Base-by-base conservation (phyloP, 2,888 invertebrate species). In the Leistus spinibarbis region DNA sequence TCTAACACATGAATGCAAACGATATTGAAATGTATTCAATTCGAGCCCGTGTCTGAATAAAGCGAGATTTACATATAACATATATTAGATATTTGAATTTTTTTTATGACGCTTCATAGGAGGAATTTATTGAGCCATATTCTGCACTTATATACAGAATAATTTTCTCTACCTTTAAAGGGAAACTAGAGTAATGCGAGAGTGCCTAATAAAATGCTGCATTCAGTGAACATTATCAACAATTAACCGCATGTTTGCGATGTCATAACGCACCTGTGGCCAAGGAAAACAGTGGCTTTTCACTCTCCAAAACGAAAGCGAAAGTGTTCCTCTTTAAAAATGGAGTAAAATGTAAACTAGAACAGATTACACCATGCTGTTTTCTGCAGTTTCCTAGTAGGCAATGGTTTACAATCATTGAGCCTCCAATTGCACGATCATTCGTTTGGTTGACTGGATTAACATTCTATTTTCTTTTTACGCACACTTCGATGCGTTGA, bases 251-350 rank as follows among this genome's bases (percentile, higher is more conserved):
- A 40, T 66, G 53, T 53, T 53, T 53, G 17, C 17, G 53, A 40
- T 66, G 66, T 17, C 66, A 66, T 66, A 66, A 66, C 53, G 66
- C 19, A 68, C 56, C 40, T 40, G 10, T 5, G 17, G 7, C 54
- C 20, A 60, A 60, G 4, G 13, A 60, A 60, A 60, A 60, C 54
- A 60, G 60, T 60, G 60, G 13, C 60, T 2, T 40, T 40, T 65
- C 19, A 27, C n/a, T n/a, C n/a, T n/a, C n/a, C n/a, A n/a, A n/a
- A 68, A 17, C 56, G 56, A 68, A 68, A 68, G 68, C 22, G 68
- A 68, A 68, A 68, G 68, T 24, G 53, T 68, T 68, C 23, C 60
- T 56, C 54, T 68, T 68, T 68, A 56, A 54, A 68, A 68, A 68
- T 54, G 16, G 68, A 68, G 56, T 54, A 68, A 68, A 68, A 68